phyloP scores from a whole-genome alignment of 2,113 vertebrate species.

The Eonycteris spelaea region DNA sequence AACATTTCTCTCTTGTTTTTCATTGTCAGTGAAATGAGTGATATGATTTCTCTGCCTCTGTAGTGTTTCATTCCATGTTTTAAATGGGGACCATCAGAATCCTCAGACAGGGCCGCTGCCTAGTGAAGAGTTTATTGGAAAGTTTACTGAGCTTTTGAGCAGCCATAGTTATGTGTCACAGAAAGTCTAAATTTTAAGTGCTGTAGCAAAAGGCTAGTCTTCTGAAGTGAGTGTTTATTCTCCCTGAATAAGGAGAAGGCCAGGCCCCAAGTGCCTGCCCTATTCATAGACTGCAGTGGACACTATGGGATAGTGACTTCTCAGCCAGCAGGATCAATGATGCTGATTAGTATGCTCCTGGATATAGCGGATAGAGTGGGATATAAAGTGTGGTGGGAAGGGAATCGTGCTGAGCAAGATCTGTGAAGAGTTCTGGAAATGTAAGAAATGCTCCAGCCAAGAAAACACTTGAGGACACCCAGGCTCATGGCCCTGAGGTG shows the following conservation, averaged over 20 bases:
- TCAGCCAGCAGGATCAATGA: not conserved
- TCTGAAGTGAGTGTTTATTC: not conserved
- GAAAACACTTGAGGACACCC: not conserved
- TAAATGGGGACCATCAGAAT: not conserved
- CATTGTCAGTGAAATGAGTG: not conserved
- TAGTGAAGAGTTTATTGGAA: not conserved
- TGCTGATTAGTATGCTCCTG: no score
- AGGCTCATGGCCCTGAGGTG: not conserved
- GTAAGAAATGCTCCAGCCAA: not conserved
- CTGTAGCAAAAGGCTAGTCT: fast-evolving
- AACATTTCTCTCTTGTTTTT: not conserved
- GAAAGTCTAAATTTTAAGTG: not conserved
- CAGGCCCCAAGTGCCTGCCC: not conserved
- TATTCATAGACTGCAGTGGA: not conserved
- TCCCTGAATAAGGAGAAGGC: not conserved
- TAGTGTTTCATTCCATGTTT: not conserved
- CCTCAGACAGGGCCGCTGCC: fast-evolving
- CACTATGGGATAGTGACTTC: not conserved
- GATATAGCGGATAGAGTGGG: not conserved
- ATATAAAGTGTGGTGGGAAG: fast-evolving
- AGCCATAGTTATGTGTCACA: not conserved
- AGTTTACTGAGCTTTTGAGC: not conserved
- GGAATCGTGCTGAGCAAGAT: not conserved
- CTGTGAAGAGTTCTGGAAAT: not conserved
- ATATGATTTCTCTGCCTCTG: not conserved